These are phyloP conservation scores for Melanocharis versteri DNA, from an alignment of 2,113 vertebrate genomes.

Conservation along the genomic window DNA sequence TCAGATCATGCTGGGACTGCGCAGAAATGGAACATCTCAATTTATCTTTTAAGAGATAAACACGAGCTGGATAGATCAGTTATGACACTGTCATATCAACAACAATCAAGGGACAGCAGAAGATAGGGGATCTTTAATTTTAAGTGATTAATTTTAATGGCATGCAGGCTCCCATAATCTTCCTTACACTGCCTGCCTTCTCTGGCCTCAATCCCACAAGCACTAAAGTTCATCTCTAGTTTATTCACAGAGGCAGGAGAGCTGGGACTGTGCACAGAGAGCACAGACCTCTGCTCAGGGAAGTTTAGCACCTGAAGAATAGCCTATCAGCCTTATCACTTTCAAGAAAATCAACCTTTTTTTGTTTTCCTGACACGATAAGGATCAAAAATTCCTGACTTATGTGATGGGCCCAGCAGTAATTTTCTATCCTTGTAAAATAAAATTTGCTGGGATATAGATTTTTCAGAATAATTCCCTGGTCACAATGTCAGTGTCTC, in stretches of 20 bases:
- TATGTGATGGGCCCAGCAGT: not conserved
- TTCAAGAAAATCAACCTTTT: not conserved
- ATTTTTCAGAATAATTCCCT: not conserved
- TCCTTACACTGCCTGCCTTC: not conserved
- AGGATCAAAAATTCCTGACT: not conserved
- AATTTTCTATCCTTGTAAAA: not conserved
- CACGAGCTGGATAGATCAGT: not conserved
- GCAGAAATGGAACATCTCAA: not conserved
- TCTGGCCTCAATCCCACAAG: not conserved
- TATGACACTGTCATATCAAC: conserved; percentile 16
- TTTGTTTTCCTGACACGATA: rapidly evolving
- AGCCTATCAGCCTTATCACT: not conserved
- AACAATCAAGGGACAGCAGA: not conserved
- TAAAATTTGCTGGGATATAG: not conserved
- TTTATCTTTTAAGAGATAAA: not conserved
- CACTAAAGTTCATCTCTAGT: not conserved
- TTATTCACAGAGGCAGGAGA: not conserved
- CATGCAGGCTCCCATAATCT: not conserved
- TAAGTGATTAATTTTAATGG: conserved; percentile 9
- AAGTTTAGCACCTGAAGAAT: not conserved
- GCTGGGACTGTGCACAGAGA: not conserved
- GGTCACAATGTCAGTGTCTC: not conserved
- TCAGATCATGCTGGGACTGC: not conserved
- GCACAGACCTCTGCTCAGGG: not conserved
- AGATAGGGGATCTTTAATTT: conserved; percentile 17